A percentile compares a stretch with the other conserved stretches of the same genome.
Conservation (phyloP, 2,797 vertebrate species). For the Anguilla pacifica region DNA sequence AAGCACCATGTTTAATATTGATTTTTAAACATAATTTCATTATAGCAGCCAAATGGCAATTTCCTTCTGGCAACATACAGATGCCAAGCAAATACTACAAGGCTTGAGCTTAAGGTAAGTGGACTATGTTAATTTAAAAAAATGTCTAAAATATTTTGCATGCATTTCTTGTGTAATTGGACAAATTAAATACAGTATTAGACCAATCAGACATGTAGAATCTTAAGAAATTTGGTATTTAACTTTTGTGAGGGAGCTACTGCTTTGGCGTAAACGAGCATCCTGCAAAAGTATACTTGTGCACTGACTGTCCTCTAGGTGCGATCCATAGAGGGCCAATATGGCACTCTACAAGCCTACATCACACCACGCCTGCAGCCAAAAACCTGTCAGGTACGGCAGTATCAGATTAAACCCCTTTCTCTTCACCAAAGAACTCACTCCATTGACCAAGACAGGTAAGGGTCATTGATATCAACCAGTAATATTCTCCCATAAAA, state of each 20-base stretch:
- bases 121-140: background rate
- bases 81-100: slow-evolving; percentile 95
- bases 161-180: background rate
- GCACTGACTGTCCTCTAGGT: slow-evolving; percentile 69
- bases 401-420: slow-evolving; percentile 94
- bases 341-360: slow-evolving; percentile 92
- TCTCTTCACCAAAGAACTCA: slow-evolving; percentile 96
- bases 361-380: slow-evolving; percentile 94
- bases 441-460: slow-evolving; percentile 87
- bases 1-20: background rate
- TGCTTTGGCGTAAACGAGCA: background rate
- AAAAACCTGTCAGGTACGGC: slow-evolving; percentile 94
- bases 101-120: slow-evolving; percentile 93
- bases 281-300: background rate
- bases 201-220: background rate
- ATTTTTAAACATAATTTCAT: slow-evolving; percentile 31
- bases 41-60: slow-evolving; percentile 86
- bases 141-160: background rate
- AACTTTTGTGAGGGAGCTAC: slow-evolving; percentile 2
- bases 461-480: slow-evolving; percentile 28
- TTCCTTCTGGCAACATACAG: slow-evolving; percentile 97
- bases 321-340: slow-evolving; percentile 97
- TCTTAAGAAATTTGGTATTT: background rate
- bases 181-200: background rate
- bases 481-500: background rate